Evolutionary conservation across 1,140 invertebrate genomes (phyloP).

Genomic region (honey bee (Apis mellifera)): DNA sequence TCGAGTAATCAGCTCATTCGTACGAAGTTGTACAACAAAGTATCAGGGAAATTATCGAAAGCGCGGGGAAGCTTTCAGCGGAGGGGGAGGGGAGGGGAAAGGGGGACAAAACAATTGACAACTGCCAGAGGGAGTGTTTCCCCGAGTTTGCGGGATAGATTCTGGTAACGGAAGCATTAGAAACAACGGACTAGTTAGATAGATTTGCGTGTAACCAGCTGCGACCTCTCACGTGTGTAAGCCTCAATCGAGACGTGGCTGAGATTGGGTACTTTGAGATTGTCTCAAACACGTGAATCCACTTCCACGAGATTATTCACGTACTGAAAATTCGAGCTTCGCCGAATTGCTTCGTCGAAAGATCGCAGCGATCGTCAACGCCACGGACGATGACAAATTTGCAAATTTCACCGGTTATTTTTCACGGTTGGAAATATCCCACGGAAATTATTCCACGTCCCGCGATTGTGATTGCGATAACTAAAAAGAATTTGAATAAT

Average conservation of each 20-base stretch:
- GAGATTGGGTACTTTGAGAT: constrained; percentile 9
- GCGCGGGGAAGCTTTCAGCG: background rate
- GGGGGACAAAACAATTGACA: background rate
- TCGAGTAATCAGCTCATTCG: background rate
- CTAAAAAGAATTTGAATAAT: background rate
- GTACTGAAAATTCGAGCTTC: too few relatives aligned
- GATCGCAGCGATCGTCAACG: too few relatives aligned
- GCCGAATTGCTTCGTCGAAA: too few relatives aligned
- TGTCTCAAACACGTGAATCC: background rate
- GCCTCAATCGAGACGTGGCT: background rate
- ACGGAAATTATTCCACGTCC: too few relatives aligned
- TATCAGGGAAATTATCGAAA: background rate
- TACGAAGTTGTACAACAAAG: background rate
- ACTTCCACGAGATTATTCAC: too few relatives aligned
- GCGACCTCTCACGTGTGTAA: constrained; percentile 43
- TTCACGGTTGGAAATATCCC: too few relatives aligned
- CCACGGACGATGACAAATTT: too few relatives aligned
- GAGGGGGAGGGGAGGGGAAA: too few relatives aligned
- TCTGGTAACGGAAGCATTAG: background rate
- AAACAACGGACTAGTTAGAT: constrained; percentile 29
- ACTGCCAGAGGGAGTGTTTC: background rate
- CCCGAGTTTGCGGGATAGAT: constrained; percentile 25
- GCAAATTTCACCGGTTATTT: too few relatives aligned
- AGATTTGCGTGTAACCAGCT: constrained; percentile 50
- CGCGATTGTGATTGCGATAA: too few relatives aligned